Base-by-base conservation (phyloP, 2,797 vertebrate genomes). In the Tiaroga cobitis region DNA sequence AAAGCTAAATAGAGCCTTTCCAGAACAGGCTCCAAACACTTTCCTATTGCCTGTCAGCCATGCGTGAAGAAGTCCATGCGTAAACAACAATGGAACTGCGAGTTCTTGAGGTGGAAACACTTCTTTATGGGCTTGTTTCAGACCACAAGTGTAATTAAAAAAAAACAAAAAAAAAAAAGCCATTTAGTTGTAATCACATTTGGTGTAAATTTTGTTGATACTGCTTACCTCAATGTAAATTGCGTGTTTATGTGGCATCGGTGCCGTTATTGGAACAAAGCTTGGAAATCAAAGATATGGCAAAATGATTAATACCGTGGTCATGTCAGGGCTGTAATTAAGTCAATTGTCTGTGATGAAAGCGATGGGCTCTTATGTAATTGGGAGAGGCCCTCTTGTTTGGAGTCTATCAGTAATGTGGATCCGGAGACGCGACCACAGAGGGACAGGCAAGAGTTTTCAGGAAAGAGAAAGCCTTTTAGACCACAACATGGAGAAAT, bases 131-230 rank as follows among this genome's bases (percentile, higher is more conserved):
- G 85, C 87, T 88, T 39, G 87, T 73, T 83, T 89, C 29, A 82
- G 70, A 92, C 90, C 93, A 83, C 93, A 93, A 76, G 89, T 88
- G 80, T 92, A 91, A 94, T 94, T 92, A 90, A 89, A 94, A 86
- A 86, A 79, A 92, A 79, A 92, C 92, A 90, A 89, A 94, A 86
- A 86, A 79, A 92, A 79, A 92, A 91, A 73, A 73, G 32, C 39
- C 88, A 87, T 88, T 32, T 86, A 80, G 82, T 77, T 86, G 67
- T 67, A 88, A 89, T 92, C 87, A 84, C 83, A 83, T 82, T 89
- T 65, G 37, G 75, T 80, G 87, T 37, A 89, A 85, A 80, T 90
- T 87, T 80, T 91, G 88, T 94, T 93, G 93, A 93, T 85, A 90
- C 32, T 67, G 83, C 73, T n/a, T 68, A 81, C 86, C 43, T 90